Base-by-base conservation (phyloP, 2,113 vertebrate species). In the Atherinomorus stipes region DNA sequence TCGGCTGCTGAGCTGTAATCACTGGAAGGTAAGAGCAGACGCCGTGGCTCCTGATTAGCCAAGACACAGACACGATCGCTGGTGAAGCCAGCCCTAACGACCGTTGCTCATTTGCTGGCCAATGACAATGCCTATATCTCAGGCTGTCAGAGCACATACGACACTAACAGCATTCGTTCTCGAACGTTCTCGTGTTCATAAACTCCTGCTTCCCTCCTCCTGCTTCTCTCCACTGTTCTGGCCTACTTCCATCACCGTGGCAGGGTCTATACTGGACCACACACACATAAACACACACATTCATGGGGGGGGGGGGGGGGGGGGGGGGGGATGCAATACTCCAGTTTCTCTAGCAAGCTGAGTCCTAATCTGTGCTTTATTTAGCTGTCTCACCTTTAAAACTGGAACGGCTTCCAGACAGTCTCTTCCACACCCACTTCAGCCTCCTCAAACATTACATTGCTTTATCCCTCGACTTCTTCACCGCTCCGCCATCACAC, bases 321-420 rank as follows among this genome's bases (percentile, higher is more conserved):
- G n/a, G n/a, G n/a, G n/a, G n/a, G n/a, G n/a, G n/a, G n/a, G n/a
- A n/a, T n/a, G n/a, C n/a, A n/a, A n/a, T n/a, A n/a, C n/a, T n/a
- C n/a, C n/a, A n/a, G n/a, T n/a, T n/a, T n/a, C n/a, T n/a, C n/a
- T n/a, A 63, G 23, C 9, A 38, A 80, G 77, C 13, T 16, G 58
- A 84, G 53, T 86, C 83, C 72, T 88, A 78, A 80, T 89, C 83
- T 80, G 40, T 68, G 81, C 71, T 88, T 89, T 88, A 85, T 92
- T 90, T 88, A 89, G 89, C 67, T 18, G 59, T 73, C 66, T 90
- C 89, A 89, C 87, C 90, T 90, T 93, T 88, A 80, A 90, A 92
- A 92, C 68, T 90, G 74, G 90, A 90, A 75, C 90, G 90, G 58
- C 68, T 82, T 84, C 67, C 70, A 68, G 64, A 59, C 76, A 64